Evolutionary conservation across 2,113 vertebrate genomes (phyloP).

Genomic region (Misgurnus anguillicaudatus): DNA sequence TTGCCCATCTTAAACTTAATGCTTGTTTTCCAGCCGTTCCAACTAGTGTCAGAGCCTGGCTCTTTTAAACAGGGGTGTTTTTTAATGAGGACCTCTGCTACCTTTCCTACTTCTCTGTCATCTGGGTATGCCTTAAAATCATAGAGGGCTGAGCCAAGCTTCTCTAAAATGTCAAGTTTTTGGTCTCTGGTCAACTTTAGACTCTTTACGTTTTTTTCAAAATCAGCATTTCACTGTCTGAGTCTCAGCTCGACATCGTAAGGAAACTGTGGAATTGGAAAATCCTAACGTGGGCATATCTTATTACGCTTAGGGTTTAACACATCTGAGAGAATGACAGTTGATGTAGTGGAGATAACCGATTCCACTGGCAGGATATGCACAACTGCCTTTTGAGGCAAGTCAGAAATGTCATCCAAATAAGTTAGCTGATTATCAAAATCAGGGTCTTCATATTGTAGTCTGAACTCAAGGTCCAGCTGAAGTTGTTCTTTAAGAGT

Average conservation of each 20-base stretch:
- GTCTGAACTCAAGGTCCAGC: conserved; percentile 42
- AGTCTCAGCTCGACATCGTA: conserved; percentile 55
- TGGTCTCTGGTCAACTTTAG: conserved; percentile 52
- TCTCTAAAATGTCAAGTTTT: conserved; percentile 56
- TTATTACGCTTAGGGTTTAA: conserved; percentile 47
- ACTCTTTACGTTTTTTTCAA: conserved; percentile 38
- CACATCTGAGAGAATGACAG: conserved; percentile 44
- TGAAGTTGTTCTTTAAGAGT: conserved; percentile 50
- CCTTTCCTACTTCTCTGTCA: conserved; percentile 42
- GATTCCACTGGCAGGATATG: conserved; percentile 39
- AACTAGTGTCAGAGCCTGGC: conserved; percentile 47
- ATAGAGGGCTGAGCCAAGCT: conserved; percentile 45
- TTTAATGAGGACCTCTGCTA: conserved; percentile 49
- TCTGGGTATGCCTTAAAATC: conserved; percentile 57
- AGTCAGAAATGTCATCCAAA: conserved; percentile 43
- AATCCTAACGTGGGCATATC: conserved; percentile 49
- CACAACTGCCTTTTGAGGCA: conserved; percentile 53
- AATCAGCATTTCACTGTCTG: conserved; percentile 54
- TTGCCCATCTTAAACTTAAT: conserved; percentile 55
- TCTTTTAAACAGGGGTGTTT: conserved; percentile 20
- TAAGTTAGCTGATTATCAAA: conserved; percentile 52
- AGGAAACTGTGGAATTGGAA: conserved; percentile 49
- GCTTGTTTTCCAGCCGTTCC: conserved; percentile 55
- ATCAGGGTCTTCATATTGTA: conserved; percentile 56
- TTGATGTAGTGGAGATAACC: conserved; percentile 42